Conservation (phyloP, 1,140 invertebrate species). For the Schlechtendalia chinensis region DNA sequence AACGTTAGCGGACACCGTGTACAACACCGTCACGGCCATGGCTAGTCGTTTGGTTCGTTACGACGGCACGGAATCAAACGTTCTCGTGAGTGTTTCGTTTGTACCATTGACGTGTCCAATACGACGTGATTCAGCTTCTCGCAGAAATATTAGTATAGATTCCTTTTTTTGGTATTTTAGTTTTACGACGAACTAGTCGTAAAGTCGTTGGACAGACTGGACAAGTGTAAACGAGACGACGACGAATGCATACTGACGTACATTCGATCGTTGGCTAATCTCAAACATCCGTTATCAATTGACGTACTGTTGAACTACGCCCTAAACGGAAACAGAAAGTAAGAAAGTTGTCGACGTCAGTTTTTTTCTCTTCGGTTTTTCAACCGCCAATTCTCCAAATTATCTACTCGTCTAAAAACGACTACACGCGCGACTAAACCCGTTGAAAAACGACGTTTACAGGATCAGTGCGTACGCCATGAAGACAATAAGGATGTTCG, state of each 20-base stretch:
- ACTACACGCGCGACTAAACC: no score
- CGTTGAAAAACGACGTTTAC: not conserved
- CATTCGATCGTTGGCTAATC: slow-evolving; percentile 68
- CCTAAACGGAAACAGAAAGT: slow-evolving; percentile 58
- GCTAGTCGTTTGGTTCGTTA: slow-evolving; percentile 12
- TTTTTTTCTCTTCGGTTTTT: no score
- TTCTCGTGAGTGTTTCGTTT: not conserved
- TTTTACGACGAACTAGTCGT: not conserved
- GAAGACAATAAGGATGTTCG: slow-evolving; percentile 65
- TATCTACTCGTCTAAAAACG: no score
- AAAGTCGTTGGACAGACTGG: slow-evolving; percentile 47
- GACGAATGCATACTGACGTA: slow-evolving; percentile 63
- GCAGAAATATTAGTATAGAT: not conserved
- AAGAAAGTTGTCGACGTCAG: slow-evolving; percentile 5
- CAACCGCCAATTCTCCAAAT: no score
- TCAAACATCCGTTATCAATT: slow-evolving; percentile 62
- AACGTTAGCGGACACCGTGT: slow-evolving; percentile 23
- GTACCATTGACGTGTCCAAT: not conserved
- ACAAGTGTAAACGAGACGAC: slow-evolving; percentile 53
- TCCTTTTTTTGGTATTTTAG: slow-evolving; percentile 12
- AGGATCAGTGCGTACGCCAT: slow-evolving; percentile 64
- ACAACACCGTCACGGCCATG: slow-evolving; percentile 11
- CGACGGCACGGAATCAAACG: not conserved
- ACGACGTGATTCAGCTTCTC: not conserved
- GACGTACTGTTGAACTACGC: slow-evolving; percentile 62